A percentile compares a stretch with the other conserved stretches of the same genome.
phyloP scores from a whole-genome alignment of 2,797 vertebrate genomes.

The Siniperca scherzeri region DNA sequence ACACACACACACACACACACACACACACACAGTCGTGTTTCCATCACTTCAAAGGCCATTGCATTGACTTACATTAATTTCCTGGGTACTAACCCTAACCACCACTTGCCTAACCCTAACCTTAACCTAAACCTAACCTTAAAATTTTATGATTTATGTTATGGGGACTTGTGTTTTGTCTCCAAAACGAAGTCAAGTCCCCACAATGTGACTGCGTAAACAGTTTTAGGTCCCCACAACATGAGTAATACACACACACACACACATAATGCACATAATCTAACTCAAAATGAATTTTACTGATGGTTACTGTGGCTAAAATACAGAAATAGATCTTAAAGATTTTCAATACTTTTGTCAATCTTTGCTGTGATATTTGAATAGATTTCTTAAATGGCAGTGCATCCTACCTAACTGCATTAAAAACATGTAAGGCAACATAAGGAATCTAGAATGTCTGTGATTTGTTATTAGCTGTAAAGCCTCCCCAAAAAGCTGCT shows the following conservation, averaged over 20 bases:
- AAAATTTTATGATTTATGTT: too few relatives aligned
- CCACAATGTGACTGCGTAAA: too few relatives aligned
- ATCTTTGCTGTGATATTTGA: background rate
- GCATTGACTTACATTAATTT: too few relatives aligned
- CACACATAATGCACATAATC: constrained; percentile 10
- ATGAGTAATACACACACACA: background rate
- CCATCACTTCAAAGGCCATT: too few relatives aligned
- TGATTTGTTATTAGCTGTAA: constrained; percentile 27
- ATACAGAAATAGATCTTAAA: background rate
- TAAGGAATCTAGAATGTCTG: constrained; percentile 5
- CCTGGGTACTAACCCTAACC: too few relatives aligned
- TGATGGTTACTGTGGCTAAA: constrained; percentile 4
- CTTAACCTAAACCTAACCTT: too few relatives aligned
- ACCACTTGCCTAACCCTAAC: too few relatives aligned
- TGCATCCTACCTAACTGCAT: background rate
- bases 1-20: background rate
- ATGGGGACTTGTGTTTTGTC: too few relatives aligned
- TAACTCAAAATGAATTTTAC: constrained; percentile 10
- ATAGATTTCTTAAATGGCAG: constrained; percentile 5
- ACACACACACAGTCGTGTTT: too few relatives aligned
- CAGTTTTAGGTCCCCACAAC: too few relatives aligned
- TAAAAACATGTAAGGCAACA: constrained; percentile 26
- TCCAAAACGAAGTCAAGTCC: too few relatives aligned
- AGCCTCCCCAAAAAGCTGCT: constrained; percentile 35
- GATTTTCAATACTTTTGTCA: constrained; percentile 21